Conservation (phyloP, 2,797 vertebrate species). For the Simalia tracyae region DNA sequence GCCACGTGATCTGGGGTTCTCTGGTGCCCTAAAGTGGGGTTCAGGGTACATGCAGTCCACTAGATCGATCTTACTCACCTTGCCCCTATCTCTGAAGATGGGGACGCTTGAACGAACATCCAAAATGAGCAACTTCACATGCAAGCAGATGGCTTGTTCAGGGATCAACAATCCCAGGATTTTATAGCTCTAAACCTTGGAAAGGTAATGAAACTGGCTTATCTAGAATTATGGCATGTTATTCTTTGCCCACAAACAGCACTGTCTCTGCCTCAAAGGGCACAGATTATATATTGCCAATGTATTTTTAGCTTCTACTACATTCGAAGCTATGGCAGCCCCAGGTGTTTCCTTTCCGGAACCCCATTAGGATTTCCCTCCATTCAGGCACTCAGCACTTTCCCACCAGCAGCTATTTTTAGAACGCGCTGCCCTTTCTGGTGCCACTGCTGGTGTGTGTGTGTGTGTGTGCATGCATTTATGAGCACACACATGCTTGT, state of each 20-base stretch:
- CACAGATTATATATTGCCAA: background rate
- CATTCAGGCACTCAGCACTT: constrained; percentile 21
- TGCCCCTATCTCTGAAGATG: background rate
- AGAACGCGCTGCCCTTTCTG: background rate
- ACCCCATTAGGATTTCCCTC: constrained; percentile 36
- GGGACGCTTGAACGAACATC: background rate
- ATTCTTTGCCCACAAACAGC: background rate
- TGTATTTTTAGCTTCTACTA: constrained; percentile 27
- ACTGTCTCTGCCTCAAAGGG: background rate
- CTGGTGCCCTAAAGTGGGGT: background rate
- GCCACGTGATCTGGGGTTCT: too few relatives aligned
- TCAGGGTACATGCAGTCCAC: background rate
- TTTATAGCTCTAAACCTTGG: background rate
- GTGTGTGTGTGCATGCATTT: too few relatives aligned
- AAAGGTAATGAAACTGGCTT: background rate
- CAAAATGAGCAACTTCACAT: background rate
- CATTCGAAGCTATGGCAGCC: constrained; percentile 5
- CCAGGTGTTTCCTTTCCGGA: constrained; percentile 39
- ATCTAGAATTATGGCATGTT: background rate
- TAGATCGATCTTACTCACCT: background rate
- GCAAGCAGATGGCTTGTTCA: background rate
- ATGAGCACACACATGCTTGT: background rate
- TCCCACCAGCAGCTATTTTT: constrained; percentile 37
- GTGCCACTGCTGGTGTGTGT: background rate
- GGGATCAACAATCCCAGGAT: background rate